Percentiles rank a stretch among this genome's conserved stretches.
Evolutionary conservation across 2,113 vertebrate genomes (phyloP).

Genomic region (Neolamprologus devosi): DNA sequence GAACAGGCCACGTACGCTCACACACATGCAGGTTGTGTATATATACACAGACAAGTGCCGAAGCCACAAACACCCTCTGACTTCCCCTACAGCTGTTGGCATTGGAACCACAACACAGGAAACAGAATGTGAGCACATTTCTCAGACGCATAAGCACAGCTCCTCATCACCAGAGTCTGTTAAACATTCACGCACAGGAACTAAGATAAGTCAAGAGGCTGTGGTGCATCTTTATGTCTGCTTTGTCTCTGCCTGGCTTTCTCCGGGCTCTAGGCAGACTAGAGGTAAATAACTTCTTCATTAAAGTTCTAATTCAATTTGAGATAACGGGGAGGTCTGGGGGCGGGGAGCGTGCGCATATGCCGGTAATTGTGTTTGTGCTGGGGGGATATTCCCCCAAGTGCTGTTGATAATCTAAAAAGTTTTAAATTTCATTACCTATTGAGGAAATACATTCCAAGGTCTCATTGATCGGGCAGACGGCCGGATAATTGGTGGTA

Average conservation of each 20-base stretch:
- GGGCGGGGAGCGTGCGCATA: not conserved
- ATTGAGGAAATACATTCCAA: slow-evolving; percentile 30
- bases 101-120: slow-evolving; percentile 57
- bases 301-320: slow-evolving; percentile 28
- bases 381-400: not conserved
- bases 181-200: not conserved
- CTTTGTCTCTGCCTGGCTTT: not conserved
- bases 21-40: not conserved
- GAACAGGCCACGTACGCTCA: not conserved
- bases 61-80: slow-evolving; percentile 26
- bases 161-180: not conserved
- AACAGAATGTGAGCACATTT: slow-evolving; percentile 27
- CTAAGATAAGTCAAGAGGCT: not conserved
- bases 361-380: slow-evolving; percentile 18
- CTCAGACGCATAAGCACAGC: not conserved
- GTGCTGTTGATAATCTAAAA: slow-evolving; percentile 19
- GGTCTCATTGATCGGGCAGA: slow-evolving; percentile 29
- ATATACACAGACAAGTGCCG: slow-evolving; percentile 8
- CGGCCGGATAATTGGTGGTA: not conserved
- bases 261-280: not conserved
- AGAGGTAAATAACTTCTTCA: slow-evolving; percentile 10
- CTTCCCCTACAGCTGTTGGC: slow-evolving; percentile 69
- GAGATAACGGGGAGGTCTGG: not conserved
- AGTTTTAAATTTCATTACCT: slow-evolving; percentile 37
- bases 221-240: not conserved